Percentiles rank a stretch among this genome's conserved stretches.
Conservation (phyloP, 2,113 vertebrate species). For the Tauraco erythrolophus region DNA sequence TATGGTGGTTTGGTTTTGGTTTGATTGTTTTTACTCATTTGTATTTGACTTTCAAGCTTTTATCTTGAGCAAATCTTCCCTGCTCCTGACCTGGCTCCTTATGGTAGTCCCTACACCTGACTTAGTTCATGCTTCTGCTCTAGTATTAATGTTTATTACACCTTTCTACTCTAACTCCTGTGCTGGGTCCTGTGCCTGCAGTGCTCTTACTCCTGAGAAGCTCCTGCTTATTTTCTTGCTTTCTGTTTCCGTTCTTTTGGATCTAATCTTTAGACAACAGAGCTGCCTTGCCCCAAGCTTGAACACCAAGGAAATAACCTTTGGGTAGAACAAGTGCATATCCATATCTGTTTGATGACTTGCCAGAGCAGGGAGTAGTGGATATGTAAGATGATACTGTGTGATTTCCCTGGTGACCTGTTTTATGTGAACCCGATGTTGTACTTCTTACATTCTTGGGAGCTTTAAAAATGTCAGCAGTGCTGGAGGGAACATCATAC, state of each 20-base stretch:
- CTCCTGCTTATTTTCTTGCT: background rate
- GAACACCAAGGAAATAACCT: background rate
- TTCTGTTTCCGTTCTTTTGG: background rate
- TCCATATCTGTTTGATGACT: background rate
- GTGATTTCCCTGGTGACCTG: background rate
- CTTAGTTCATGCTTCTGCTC: background rate
- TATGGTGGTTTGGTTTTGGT: background rate
- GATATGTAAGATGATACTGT: background rate
- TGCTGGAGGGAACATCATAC: background rate
- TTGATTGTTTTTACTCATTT: background rate
- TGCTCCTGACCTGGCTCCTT: background rate
- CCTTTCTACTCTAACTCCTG: background rate
- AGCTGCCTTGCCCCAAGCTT: background rate
- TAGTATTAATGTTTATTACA: background rate
- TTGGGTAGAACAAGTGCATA: background rate
- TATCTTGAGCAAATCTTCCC: background rate
- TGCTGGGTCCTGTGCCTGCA: background rate
- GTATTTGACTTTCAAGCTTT: background rate
- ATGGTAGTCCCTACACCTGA: background rate
- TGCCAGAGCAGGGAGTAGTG: background rate
- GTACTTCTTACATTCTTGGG: background rate
- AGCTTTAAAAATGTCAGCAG: background rate
- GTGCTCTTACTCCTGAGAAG: background rate
- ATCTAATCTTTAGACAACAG: background rate
- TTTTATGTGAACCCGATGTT: background rate